Conservation (phyloP, 2,888 invertebrate genomes). For the Cheiracanthium punctorium region DNA sequence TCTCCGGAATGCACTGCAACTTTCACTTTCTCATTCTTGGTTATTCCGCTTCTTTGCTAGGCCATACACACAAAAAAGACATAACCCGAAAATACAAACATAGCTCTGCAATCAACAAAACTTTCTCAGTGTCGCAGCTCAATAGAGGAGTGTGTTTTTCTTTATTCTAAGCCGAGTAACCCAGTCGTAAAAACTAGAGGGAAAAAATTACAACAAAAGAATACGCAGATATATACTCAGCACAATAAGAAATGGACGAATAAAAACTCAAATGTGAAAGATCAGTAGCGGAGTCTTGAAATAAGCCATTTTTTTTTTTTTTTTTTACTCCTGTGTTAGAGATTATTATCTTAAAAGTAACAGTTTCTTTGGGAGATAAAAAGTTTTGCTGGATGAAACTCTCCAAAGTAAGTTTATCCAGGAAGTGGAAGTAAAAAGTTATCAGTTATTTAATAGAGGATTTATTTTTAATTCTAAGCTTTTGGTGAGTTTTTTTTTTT, state of each 20-base stretch:
- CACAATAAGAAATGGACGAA: neutral
- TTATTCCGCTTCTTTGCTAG: too few relatives aligned
- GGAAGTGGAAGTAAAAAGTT: too few relatives aligned
- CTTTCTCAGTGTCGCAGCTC: neutral
- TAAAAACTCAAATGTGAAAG: neutral
- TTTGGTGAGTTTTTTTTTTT: too few relatives aligned
- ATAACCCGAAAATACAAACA: conserved; percentile 8
- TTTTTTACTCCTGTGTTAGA: neutral
- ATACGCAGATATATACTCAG: neutral
- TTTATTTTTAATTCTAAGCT: too few relatives aligned
- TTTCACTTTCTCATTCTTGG: too few relatives aligned
- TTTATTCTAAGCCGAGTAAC: neutral
- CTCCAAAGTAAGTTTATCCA: too few relatives aligned
- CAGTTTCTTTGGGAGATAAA: neutral
- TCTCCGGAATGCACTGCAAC: too few relatives aligned
- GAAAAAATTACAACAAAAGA: neutral
- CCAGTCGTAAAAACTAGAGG: neutral
- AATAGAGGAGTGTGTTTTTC: neutral
- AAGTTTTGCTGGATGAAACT: too few relatives aligned
- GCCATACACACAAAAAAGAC: too few relatives aligned
- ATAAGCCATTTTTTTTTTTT: neutral
- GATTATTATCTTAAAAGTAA: neutral
- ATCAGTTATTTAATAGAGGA: too few relatives aligned
- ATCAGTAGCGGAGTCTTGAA: neutral
- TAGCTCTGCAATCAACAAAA: neutral